Base-by-base conservation (phyloP, 1,140 invertebrate species). In the Sarcophaga peregrina region DNA sequence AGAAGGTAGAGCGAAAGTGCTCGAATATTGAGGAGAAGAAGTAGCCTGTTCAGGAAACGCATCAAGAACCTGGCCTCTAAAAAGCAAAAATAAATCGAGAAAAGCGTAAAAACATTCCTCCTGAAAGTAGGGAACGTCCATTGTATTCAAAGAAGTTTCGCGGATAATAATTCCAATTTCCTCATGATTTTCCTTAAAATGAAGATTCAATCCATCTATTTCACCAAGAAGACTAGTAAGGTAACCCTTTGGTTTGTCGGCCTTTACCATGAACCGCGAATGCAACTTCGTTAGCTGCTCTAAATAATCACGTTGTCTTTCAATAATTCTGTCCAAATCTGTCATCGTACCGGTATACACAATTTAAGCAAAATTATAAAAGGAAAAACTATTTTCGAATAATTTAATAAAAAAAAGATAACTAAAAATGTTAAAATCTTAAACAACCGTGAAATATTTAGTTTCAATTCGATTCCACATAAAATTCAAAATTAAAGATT, bases 151-250 rank as follows among this genome's bases (percentile, higher is more conserved):
- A 13, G 54, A 15, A 58, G 11, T 15, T 58, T 58, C 54, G 54
- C 54, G 54, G 13, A 58, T 58, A 58, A 58, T 58, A 58, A 2
- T n/a, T n/a, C 2, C 15, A 58, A 58, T n/a, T 5, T 58, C 54
- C 54, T 6, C 11, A 74, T 74, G 73, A 15, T 74, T 25, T 9
- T 45, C 73, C 15, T 46, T 45, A 74, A 74, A 74, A 74, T 74
- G 25, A 6, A 11, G 15, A 46, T 45, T 45, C 10, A 74, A 8
- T 13, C 15, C 73, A 74, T 74, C 73, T 45, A 74, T 15, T 74
- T 45, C 45, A 9, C 46, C 11, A 45, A 37, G 25, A 74, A 74
- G 8, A 5, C 25, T 74, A 45, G 25, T 10, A 15, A 74, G 45
- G 46, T 74, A 74, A 7, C 73, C 73, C 6, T 5, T 37, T 5